Evolutionary conservation across 2,797 vertebrate genomes (phyloP).

Genomic region (Menidia menidia): DNA sequence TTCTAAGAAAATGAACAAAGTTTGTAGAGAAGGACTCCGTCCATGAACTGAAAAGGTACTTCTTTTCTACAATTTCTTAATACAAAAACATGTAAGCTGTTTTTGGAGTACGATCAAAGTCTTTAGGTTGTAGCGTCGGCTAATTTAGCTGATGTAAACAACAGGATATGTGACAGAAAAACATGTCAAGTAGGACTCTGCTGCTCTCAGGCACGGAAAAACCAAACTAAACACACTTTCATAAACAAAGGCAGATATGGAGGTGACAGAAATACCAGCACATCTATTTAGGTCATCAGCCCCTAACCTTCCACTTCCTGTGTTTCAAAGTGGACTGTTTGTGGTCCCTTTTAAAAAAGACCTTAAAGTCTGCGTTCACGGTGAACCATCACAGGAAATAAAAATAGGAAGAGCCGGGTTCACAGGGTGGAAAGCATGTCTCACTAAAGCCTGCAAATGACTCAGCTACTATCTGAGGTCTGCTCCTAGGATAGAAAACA

Average conservation of each 20-base stretch:
- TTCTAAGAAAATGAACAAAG: too few species aligned
- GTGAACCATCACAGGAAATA: conserved; percentile 10
- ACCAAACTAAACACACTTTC: neutral
- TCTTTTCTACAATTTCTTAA: too few species aligned
- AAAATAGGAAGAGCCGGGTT: conserved; percentile 21
- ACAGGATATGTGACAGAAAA: conserved; percentile 58
- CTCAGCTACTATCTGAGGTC: conserved; percentile 28
- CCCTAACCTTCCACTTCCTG: conserved; percentile 18
- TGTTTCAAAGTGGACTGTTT: rapidly evolving
- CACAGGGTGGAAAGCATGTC: conserved; percentile 18
- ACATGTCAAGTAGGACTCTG: conserved; percentile 39
- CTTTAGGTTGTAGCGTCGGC: conserved; percentile 1
- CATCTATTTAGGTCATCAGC: neutral
- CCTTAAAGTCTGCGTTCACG: neutral
- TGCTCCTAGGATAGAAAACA: conserved; percentile 13
- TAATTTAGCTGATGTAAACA: conserved; percentile 44
- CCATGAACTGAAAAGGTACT: too few species aligned
- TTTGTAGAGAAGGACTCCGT: too few species aligned
- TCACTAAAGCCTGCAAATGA: conserved; percentile 46
- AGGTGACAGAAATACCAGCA: conserved; percentile 10
- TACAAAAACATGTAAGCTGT: neutral
- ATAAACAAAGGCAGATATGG: neutral
- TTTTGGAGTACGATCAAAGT: neutral
- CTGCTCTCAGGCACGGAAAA: conserved; percentile 8
- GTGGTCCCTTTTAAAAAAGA: neutral